phyloP scores from a whole-genome alignment of 1,140 invertebrate genomes.

The Pogonomyrmex barbatus region DNA sequence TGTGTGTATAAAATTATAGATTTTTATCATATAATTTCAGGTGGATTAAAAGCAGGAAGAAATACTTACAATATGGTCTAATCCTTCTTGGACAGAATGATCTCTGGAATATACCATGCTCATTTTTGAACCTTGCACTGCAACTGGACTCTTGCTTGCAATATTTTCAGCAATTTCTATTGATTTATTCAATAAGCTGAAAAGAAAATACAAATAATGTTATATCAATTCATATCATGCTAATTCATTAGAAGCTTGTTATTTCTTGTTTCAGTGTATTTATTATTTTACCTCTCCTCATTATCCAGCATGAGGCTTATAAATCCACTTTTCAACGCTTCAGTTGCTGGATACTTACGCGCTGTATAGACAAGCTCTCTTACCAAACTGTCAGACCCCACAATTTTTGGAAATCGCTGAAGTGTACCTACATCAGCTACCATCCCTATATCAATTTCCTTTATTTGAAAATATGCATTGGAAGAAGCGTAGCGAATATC shows the following conservation, averaged over 20 bases:
- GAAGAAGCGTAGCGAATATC: constrained; percentile 97
- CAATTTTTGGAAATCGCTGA: constrained; percentile 96
- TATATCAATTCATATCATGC: constrained; percentile 50
- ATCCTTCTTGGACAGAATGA: constrained; percentile 93
- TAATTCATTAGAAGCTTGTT: neutral
- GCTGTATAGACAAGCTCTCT: constrained; percentile 96
- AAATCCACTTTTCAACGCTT: constrained; percentile 92
- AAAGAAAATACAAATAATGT: constrained; percentile 67
- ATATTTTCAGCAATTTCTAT: constrained; percentile 92
- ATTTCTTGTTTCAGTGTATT: constrained; percentile 46
- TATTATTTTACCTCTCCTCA: constrained; percentile 88
- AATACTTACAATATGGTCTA: constrained; percentile 94
- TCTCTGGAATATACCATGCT: constrained; percentile 95
- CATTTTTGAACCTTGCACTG: constrained; percentile 95
- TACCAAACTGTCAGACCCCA: constrained; percentile 95
- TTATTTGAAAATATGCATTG: constrained; percentile 97
- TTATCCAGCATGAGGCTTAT: constrained; percentile 91
- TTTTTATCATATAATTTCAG: constrained; percentile 69
- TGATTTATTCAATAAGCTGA: constrained; percentile 90
- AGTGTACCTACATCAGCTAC: constrained; percentile 98
- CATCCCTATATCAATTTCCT: constrained; percentile 94
- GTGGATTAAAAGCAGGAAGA: constrained; percentile 72
- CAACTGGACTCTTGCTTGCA: constrained; percentile 96
- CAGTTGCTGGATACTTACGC: constrained; percentile 92
- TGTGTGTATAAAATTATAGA: constrained; percentile 49